Base-by-base conservation (phyloP, 2,888 invertebrate species). In the Cheilosia vernalis region DNA sequence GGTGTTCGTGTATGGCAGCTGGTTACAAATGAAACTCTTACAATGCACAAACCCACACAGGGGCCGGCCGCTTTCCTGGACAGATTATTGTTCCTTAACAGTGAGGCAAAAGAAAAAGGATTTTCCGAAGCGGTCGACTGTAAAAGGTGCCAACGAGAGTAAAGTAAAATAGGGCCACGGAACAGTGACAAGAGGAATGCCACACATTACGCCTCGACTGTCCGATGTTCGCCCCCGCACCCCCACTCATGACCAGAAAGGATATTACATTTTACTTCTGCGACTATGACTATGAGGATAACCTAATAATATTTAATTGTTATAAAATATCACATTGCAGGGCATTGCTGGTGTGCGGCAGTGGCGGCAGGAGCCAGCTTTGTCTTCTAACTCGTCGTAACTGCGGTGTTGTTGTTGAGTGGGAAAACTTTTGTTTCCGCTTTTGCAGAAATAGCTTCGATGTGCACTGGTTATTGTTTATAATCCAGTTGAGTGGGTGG, bases 271-370 rank as follows among this genome's bases (percentile, higher is more conserved):
- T 78, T 73, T 73, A 67, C 51, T 79, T 73, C n/a, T 19, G 55
- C 63, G 67, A 37, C 66, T 79, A 56, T 56, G 67, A 37, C 66
- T 79, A 56, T 56, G 37, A 74, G 84, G 74, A 70, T 80, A 84
- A 84, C 60, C 74, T 76, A 84, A 84, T 84, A 84, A 80, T 80
- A 76, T 84, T 76, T 80, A 84, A 84, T 80, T 84, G 80, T 84
- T 64, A 56, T 74, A 80, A 84, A 84, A 80, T 80, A 84, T 61
- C 55, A 60, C 27, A 61, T 17, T 37, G 37, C 37, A 4, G 37
- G 19, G 51, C 19, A 33, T 17, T 37, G 3, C 27, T 9, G 30
- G 30, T 9, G 30, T n/a, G 55, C 2, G 37, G 37, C 13, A 10
- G 37, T 4, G 19, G 49, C 13, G 4, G 49, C 21, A 10, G 6